Evolutionary conservation across 2,113 vertebrate species (phyloP).

Genomic region (Grammomys surdaster): DNA sequence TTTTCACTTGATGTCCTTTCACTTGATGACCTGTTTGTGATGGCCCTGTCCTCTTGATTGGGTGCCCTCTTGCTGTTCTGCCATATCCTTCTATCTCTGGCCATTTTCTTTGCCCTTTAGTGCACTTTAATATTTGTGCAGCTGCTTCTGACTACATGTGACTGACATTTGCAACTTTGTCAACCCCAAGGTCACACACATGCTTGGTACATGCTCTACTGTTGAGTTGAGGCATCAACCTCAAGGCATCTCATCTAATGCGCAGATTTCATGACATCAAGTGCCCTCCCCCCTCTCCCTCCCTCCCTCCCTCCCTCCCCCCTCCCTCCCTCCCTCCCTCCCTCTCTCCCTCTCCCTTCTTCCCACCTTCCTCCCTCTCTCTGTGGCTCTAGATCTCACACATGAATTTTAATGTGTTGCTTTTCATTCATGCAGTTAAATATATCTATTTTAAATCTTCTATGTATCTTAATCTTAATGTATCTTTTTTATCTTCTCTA

Average conservation of each 20-base stretch:
- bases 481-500: not conserved
- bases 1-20: not conserved
- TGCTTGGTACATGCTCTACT: not conserved
- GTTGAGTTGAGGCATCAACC: not conserved
- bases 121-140: not conserved
- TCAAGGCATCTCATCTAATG: not conserved
- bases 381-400: not conserved
- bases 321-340: no score
- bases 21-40: no score
- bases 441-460: not conserved
- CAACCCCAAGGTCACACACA: not conserved
- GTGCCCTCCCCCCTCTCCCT: no score
- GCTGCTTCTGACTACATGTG: not conserved
- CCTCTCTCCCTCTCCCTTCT: no score
- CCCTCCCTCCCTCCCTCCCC: no score
- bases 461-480: no score
- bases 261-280: not conserved
- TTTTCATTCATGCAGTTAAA: not conserved
- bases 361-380: not conserved
- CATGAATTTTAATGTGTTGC: not conserved
- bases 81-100: not conserved
- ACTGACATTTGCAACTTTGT: not conserved
- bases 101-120: not conserved
- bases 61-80: not conserved
- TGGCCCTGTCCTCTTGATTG: not conserved